phyloP scores from a whole-genome alignment of 2,888 invertebrate species.

The Cephonodes hylas region DNA sequence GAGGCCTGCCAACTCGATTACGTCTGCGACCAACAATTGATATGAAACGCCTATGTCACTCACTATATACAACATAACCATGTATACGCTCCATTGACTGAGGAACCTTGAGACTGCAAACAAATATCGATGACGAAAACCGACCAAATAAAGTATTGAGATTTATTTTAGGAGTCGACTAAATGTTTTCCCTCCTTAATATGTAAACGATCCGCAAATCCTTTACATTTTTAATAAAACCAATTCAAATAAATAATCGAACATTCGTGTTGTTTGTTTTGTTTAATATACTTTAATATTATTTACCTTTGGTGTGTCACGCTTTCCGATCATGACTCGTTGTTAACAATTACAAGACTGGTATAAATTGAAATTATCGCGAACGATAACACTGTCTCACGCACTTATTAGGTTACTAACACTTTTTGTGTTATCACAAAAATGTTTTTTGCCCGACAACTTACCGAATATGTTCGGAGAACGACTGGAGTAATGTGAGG shows the following conservation, averaged over 20 bases:
- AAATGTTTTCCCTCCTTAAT: constrained; percentile 34
- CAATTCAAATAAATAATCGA: constrained; percentile 19
- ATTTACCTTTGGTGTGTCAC: constrained; percentile 33
- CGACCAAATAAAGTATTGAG: constrained; percentile 27
- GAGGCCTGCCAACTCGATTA: constrained; percentile 16
- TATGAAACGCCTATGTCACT: constrained; percentile 30
- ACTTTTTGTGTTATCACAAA: constrained; percentile 50
- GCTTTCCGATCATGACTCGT: constrained; percentile 19
- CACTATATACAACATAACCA: constrained; percentile 29
- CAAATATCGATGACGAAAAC: constrained; percentile 28
- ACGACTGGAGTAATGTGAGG: constrained; percentile 35
- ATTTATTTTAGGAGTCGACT: constrained; percentile 23
- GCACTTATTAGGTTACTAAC: constrained; percentile 35
- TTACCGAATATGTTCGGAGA: constrained; percentile 45
- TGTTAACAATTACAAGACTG: constrained; percentile 31
- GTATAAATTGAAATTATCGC: constrained; percentile 34
- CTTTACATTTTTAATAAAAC: constrained; percentile 27
- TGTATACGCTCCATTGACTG: constrained; percentile 23
- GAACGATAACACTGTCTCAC: constrained; percentile 30
- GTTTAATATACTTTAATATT: constrained; percentile 19
- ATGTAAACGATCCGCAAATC: constrained; percentile 35
- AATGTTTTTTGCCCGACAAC: constrained; percentile 36
- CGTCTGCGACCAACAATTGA: constrained; percentile 20
- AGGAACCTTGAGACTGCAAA: constrained; percentile 29
- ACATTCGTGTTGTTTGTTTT: constrained; percentile 20